Percentiles rank a stretch among this genome's conserved stretches.
These are phyloP conservation scores for Ophion slaviceki DNA, from an alignment of 2,888 invertebrate species.

Conservation along the genomic window DNA sequence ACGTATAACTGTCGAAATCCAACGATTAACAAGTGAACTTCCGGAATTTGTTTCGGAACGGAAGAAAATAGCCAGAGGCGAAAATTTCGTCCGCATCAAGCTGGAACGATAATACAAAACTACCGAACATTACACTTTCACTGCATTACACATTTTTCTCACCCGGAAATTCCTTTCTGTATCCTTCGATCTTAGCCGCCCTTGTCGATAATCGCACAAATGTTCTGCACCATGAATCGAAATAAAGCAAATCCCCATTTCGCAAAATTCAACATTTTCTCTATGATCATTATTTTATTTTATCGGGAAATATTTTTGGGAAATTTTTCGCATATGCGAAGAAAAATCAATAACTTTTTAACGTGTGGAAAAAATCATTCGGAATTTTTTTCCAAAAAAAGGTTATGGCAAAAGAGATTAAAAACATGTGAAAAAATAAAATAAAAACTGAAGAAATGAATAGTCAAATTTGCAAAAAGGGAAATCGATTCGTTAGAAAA, in stretches of 20 bases:
- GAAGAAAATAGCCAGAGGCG: constrained; percentile 27
- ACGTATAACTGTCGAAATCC: neutral
- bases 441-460: too few relatives aligned
- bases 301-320: neutral
- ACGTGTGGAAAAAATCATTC: too few relatives aligned
- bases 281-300: neutral
- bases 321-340: too few relatives aligned
- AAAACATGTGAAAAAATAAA: too few relatives aligned
- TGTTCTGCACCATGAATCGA: neutral
- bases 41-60: constrained; percentile 42
- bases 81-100: constrained; percentile 49
- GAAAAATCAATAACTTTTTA: too few relatives aligned
- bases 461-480: too few relatives aligned
- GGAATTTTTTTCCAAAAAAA: too few relatives aligned
- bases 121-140: constrained; percentile 58
- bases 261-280: neutral
- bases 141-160: constrained; percentile 33
- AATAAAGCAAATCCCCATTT: neutral
- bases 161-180: constrained; percentile 13
- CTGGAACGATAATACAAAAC: constrained; percentile 59
- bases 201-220: constrained; percentile 22
- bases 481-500: too few relatives aligned
- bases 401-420: too few relatives aligned
- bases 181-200: constrained; percentile 11
- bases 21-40: neutral